Conservation (phyloP, 2,888 invertebrate genomes). For the Antitype chi region DNA sequence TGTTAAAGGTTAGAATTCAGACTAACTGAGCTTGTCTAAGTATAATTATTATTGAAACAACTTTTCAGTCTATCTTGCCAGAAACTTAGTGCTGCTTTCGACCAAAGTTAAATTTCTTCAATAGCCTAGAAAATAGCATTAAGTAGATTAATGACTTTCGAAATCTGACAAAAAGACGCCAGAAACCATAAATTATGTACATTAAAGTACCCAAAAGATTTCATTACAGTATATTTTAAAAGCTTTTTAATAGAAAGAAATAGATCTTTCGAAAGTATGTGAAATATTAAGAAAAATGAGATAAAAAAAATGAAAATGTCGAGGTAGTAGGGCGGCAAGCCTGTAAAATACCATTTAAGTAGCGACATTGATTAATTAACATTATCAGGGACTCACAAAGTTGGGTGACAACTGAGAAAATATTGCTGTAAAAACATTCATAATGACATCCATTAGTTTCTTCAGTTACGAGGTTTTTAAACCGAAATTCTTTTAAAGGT, state of each 20-base stretch:
- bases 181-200: conserved; percentile 39
- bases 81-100: not conserved
- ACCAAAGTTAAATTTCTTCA: conserved; percentile 19
- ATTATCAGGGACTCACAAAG: conserved; percentile 65
- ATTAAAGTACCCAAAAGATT: conserved; percentile 49
- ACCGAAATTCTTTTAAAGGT: not conserved
- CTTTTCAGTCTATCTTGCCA: not conserved
- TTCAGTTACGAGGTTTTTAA: conserved; percentile 10
- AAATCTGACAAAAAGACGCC: conserved; percentile 34
- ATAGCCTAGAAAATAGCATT: conserved; percentile 36
- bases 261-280: conserved; percentile 66
- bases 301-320: conserved; percentile 72
- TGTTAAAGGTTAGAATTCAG: not conserved
- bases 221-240: conserved; percentile 59
- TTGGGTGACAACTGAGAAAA: conserved; percentile 65
- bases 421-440: conserved; percentile 60
- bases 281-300: conserved; percentile 72
- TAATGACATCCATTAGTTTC: conserved; percentile 61
- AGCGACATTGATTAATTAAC: conserved; percentile 78
- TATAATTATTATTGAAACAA: not conserved
- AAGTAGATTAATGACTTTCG: conserved; percentile 40
- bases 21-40: not conserved
- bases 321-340: conserved; percentile 66
- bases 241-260: conserved; percentile 62
- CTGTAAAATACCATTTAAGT: conserved; percentile 75